A percentile compares a stretch with the other conserved stretches of the same genome.
phyloP scores from a whole-genome alignment of 2,113 vertebrate genomes.

The Cyanocitta stelleri region DNA sequence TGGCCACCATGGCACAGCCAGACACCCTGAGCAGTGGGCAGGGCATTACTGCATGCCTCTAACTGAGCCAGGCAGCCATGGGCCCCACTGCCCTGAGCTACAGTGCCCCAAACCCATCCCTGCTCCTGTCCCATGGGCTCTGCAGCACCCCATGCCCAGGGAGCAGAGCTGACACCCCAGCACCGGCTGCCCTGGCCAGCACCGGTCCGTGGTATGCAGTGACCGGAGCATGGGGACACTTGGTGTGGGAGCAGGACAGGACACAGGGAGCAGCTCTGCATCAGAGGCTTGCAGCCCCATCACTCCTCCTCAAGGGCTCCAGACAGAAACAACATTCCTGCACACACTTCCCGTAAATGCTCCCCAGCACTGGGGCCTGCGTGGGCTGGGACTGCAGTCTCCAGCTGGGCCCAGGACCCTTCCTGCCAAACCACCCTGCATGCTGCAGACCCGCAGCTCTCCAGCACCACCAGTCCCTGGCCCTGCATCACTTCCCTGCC shows the following conservation, averaged over 20 bases:
- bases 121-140: background rate
- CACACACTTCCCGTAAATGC: background rate
- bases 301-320: background rate
- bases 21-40: background rate
- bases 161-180: background rate
- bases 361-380: fast-evolving
- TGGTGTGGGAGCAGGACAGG: background rate
- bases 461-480: fast-evolving
- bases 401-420: conserved; percentile 42
- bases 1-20: fast-evolving
- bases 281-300: background rate
- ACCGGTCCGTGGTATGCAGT: fast-evolving
- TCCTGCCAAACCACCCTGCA: fast-evolving
- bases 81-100: background rate
- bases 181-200: background rate
- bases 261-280: background rate
- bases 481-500: background rate
- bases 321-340: conserved; percentile 65
- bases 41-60: fast-evolving
- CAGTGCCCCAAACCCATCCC: background rate
- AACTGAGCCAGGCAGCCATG: background rate
- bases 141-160: background rate
- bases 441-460: fast-evolving
- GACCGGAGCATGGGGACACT: fast-evolving
- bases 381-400: background rate